Evolutionary conservation across 2,113 vertebrate species (phyloP).

Genomic region (Delphinus delphis): DNA sequence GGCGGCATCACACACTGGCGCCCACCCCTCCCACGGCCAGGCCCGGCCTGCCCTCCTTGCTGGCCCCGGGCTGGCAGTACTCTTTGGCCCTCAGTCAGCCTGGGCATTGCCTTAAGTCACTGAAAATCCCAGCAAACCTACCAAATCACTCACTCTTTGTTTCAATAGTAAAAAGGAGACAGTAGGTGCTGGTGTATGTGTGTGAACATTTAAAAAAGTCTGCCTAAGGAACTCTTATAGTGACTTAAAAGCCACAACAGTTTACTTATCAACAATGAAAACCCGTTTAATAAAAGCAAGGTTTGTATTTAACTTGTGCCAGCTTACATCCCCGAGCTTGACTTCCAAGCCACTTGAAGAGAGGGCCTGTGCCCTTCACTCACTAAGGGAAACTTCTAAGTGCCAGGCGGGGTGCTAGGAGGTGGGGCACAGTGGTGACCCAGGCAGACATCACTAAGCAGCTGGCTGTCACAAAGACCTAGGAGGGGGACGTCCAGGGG

Average conservation of each 20-base stretch:
- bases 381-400: not conserved
- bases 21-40: not conserved
- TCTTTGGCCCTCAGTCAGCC: not conserved
- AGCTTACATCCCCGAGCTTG: not conserved
- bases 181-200: not conserved
- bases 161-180: not conserved
- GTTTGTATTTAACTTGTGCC: not conserved
- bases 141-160: not conserved
- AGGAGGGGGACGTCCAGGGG: not conserved
- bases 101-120: not conserved
- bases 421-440: not conserved
- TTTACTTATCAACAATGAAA: not conserved
- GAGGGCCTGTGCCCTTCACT: not conserved
- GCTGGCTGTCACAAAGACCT: not conserved
- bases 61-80: not conserved
- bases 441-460: not conserved
- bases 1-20: rapidly evolving
- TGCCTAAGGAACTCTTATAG: not conserved
- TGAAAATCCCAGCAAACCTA: not conserved
- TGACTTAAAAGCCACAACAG: not conserved
- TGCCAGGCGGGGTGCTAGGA: not conserved
- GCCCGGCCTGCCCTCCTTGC: not conserved
- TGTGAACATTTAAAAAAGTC: not conserved
- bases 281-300: not conserved
- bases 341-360: not conserved